These are phyloP conservation scores for Mustela lutreola DNA, from an alignment of 2,113 vertebrate genomes.

Conservation along the genomic window DNA sequence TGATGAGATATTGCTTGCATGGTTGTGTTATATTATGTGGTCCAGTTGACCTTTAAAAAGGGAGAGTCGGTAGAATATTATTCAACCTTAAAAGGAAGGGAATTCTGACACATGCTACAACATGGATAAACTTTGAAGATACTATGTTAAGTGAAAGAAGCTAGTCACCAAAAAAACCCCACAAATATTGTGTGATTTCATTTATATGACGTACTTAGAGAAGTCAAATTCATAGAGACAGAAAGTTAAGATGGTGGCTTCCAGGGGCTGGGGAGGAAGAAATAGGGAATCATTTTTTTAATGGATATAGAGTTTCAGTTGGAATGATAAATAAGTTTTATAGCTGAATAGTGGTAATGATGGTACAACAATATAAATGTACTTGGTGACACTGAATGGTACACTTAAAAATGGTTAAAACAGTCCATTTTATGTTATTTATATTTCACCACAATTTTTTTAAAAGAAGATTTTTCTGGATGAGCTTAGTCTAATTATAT, in stretches of 20 bases:
- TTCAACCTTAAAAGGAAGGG: conserved; percentile 4
- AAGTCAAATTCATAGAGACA: not conserved
- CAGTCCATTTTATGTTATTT: not conserved
- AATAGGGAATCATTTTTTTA: not conserved
- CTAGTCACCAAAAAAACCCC: not conserved
- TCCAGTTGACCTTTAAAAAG: conserved; percentile 22
- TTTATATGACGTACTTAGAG: not conserved
- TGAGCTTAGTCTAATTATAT: conserved; percentile 6
- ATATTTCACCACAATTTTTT: conserved; percentile 2
- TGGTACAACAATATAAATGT: not conserved
- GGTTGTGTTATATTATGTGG: not conserved
- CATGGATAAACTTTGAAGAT: not conserved
- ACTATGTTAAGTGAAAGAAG: not conserved
- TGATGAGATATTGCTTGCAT: not conserved
- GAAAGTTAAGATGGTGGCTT: not conserved
- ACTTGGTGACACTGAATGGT: not conserved
- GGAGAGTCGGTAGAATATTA: not conserved
- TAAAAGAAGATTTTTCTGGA: not conserved
- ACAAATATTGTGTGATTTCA: not conserved
- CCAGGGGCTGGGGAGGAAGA: not conserved
- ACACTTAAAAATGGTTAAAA: not conserved
- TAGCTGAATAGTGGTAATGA: not conserved
- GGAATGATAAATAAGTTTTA: not conserved
- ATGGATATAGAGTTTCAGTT: not conserved
- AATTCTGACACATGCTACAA: conserved; percentile 4